Evolutionary conservation across 2,113 vertebrate genomes (phyloP), one percentile per base, ranked within the genome.

Genomic region (Orycteropus afer): DNA sequence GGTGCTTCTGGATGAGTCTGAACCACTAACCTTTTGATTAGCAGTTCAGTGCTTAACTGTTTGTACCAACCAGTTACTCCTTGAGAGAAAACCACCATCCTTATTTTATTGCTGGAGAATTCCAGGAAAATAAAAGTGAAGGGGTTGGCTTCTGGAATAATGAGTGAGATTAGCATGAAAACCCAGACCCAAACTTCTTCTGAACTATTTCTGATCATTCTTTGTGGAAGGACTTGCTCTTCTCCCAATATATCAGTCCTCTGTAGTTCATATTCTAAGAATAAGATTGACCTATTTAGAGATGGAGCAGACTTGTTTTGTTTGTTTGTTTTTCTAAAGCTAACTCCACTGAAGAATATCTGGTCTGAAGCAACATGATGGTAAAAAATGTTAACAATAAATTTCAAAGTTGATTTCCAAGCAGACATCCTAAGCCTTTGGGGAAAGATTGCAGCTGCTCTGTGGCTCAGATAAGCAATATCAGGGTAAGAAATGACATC

Each of bases 391-490:
- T 84, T 95, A 97, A 97, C 65, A 51, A 84, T 18, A 27, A 90
- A 79, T 96, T 92, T 91, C 88, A 82, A n/a, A 93, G 78, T 95
- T 96, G 96, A 97, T 92, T 91, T 97, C 77, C 89, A 94, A 37
- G 93, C 86, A 94, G 93, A 96, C 63, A 65, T 95, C 51, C 95
- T 80, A 74, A 89, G 97, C 82, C 92, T 96, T 83, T n/a, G 83
- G 97, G 96, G 96, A 97, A 92, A 82, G 90, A 63, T 67, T 95
- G 91, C 95, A 89, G 87, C 94, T 96, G 77, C 95, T 97, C 89
- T 91, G 95, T 95, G 97, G 96, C 96, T 94, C 96, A 93, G 92
- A 95, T 98, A 98, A 90, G 97, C 71, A 97, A 92, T 89, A 94
- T 95, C 74, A 94, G 94, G 92, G 95, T 95, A 96, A 85, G 18